Evolutionary conservation across 2,797 vertebrate species (phyloP).

Genomic region (Spinus pinus): DNA sequence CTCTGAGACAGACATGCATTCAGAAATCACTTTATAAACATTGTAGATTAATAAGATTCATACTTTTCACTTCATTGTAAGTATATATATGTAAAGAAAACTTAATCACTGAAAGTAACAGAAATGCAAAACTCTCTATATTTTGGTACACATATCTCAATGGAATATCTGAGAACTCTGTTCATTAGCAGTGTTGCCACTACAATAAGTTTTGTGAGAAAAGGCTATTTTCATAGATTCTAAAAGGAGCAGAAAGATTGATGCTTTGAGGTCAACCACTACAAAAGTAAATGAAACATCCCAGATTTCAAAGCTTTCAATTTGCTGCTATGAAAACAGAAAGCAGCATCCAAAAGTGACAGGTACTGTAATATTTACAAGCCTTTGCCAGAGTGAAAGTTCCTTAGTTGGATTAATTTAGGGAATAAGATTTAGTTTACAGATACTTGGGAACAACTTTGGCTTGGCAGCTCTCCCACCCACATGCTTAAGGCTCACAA

Average conservation of each 20-base stretch:
- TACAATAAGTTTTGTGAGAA: not conserved
- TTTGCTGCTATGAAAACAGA: conserved; percentile 44
- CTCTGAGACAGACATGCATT: not conserved
- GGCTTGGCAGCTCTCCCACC: conserved; percentile 35
- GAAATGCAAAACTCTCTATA: not conserved
- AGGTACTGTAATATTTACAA: conserved; percentile 66
- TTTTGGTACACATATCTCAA: not conserved
- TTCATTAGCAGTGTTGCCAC: not conserved
- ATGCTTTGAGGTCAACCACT: conserved; percentile 49
- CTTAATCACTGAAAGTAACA: not conserved
- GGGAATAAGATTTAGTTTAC: conserved; percentile 53
- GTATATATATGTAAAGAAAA: not conserved
- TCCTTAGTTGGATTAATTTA: conserved; percentile 45
- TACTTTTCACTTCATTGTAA: not conserved
- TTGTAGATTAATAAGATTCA: not conserved
- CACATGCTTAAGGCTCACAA: conserved; percentile 35
- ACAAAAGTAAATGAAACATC: conserved; percentile 45
- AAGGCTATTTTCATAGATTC: conserved; percentile 15
- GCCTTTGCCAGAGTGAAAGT: conserved; percentile 36
- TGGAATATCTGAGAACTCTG: not conserved
- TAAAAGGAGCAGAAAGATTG: conserved; percentile 32
- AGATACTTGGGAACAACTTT: conserved; percentile 48
- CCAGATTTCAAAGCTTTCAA: conserved; percentile 56
- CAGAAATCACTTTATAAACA: not conserved
- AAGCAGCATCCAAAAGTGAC: conserved; percentile 52